Evolutionary conservation across 2,113 vertebrate genomes (phyloP).

Genomic region (Centropus unirufus): DNA sequence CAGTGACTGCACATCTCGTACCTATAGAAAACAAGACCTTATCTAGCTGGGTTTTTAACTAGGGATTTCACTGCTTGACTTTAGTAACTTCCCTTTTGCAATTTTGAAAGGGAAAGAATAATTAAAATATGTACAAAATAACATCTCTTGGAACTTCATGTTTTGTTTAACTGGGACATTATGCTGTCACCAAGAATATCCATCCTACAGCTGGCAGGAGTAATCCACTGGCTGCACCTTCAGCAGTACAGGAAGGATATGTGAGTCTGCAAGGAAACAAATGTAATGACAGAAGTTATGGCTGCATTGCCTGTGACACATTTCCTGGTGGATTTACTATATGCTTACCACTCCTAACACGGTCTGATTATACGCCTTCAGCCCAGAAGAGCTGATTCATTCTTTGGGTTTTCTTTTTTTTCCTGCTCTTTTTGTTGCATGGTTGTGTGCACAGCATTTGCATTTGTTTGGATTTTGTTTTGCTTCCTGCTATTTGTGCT

Average conservation of each 20-base stretch:
- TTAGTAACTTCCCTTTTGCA: neutral
- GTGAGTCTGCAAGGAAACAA: neutral
- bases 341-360: neutral
- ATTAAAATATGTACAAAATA: neutral
- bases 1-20: neutral
- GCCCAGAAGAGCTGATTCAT: neutral
- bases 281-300: neutral
- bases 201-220: neutral
- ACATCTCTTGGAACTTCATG: fast-evolving
- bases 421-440: neutral
- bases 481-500: neutral
- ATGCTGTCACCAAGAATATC: neutral
- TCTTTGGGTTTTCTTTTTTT: neutral
- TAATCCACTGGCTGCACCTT: neutral
- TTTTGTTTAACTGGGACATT: neutral
- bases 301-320: neutral
- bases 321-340: neutral
- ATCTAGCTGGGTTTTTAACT: neutral
- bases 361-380: neutral
- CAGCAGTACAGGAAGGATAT: neutral
- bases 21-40: neutral
- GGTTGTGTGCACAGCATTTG: neutral
- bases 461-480: neutral
- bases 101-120: neutral
- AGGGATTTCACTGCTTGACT: neutral